These are phyloP conservation scores for Pilophorus perplexus DNA, from an alignment of 2,888 invertebrate genomes.

Conservation along the genomic window DNA sequence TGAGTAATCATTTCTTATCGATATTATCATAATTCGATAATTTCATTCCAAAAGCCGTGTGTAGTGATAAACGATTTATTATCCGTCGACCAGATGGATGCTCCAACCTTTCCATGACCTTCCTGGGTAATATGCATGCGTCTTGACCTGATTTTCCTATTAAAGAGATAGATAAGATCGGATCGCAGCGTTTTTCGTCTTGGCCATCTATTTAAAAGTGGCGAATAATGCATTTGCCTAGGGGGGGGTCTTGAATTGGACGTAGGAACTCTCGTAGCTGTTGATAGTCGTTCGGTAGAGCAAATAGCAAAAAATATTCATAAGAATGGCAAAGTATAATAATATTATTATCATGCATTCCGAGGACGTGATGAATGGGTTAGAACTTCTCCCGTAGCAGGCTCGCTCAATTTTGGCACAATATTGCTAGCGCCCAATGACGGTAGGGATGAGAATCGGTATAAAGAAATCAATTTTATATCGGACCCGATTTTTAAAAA, in stretches of 20 bases:
- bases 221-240: background rate
- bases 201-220: background rate
- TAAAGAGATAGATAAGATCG: slow-evolving; percentile 12
- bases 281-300: too few relatives aligned
- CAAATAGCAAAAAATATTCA: too few relatives aligned
- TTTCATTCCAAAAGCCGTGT: background rate
- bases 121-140: slow-evolving; percentile 3
- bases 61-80: background rate
- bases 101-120: slow-evolving; percentile 16
- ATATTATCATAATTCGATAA: background rate
- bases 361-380: too few relatives aligned
- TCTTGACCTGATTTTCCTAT: slow-evolving; percentile 26
- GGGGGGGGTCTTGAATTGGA: background rate
- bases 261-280: background rate
- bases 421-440: too few relatives aligned
- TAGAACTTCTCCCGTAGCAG: too few relatives aligned
- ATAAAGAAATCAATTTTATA: too few relatives aligned
- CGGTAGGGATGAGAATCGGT: too few relatives aligned
- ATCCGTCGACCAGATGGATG: background rate
- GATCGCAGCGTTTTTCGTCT: background rate
- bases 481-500: too few relatives aligned
- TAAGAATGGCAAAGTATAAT: too few relatives aligned
- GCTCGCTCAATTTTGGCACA: too few relatives aligned
- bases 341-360: too few relatives aligned
- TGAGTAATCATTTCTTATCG: background rate